Evolutionary conservation across 2,888 invertebrate species (phyloP), one percentile per base, ranked within the genome.

Genomic region (Hypolimnas misippus): DNA sequence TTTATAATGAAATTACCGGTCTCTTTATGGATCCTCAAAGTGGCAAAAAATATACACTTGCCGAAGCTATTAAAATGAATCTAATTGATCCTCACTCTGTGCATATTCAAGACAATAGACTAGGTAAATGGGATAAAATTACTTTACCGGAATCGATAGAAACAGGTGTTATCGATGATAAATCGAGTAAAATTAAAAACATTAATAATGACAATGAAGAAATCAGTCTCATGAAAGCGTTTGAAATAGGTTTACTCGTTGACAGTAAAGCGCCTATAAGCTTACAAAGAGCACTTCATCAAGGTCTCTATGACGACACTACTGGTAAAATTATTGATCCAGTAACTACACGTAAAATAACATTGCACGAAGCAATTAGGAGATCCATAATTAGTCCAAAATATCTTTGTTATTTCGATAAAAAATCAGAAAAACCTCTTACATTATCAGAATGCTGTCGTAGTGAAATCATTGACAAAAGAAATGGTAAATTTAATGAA

Each of bases 41-140:
- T 35, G 96, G 96, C 0, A 94, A 95, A 65, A 94, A 95, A 76
- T 90, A 98, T 51, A 96, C 96, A 25, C 93, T 99, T 49, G 93
- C 95, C 16, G 96, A 98, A 79, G 98, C 98, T 0, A 94, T 98
- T 21, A 94, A 95, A 77, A 92, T 94, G 60, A 96, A 96, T 77
- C 87, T 98, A 29, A 94, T 99, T 40, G 97, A 98, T 83, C 95
- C 96, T 0, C 94, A 97, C 73, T 97, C 97, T 0, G 96, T 97
- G 0, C 95, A 96, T 70, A 95, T 97, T 46, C 95, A 96, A 78
- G 97, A 97, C 77, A 94, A 95, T 21, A 93, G 95, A 68, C 92
- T 94, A 44, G 96, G 96, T 0, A 94, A 95, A 73, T 95, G 96
- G 92, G 95, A 95, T 73, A 95, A 96, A 71, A 93, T 97, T 6